phyloP scores from a whole-genome alignment of 2,888 invertebrate species.

The Uropetala carovei region DNA sequence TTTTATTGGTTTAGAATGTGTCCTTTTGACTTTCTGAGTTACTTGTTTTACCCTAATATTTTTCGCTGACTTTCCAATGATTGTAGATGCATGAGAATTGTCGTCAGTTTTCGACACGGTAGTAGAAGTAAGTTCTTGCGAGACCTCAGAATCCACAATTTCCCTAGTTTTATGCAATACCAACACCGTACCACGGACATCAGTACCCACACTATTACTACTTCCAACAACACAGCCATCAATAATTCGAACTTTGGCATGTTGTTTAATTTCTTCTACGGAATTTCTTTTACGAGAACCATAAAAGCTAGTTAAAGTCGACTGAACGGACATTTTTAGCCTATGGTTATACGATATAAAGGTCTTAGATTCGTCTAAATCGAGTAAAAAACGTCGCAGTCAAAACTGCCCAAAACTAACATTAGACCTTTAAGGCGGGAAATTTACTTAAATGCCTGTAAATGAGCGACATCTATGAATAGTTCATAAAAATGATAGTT shows the following conservation, averaged over 20 bases:
- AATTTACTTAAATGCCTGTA: too few species aligned
- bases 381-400: too few species aligned
- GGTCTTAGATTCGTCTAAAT: too few species aligned
- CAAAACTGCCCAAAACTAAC: too few species aligned
- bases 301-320: constrained; percentile 40
- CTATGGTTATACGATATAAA: too few species aligned
- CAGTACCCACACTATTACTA: not conserved
- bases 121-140: not conserved
- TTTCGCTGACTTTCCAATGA: not conserved
- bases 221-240: not conserved
- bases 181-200: not conserved
- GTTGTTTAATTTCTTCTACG: constrained; percentile 19
- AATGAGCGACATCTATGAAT: too few species aligned
- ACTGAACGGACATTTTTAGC: constrained; percentile 34
- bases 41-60: not conserved
- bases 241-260: constrained; percentile 44
- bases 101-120: not conserved
- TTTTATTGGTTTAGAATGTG: not conserved
- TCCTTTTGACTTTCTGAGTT: not conserved
- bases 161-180: not conserved
- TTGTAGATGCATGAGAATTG: not conserved
- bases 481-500: too few species aligned
- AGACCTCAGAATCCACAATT: not conserved
- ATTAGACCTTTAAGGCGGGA: too few species aligned
- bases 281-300: constrained; percentile 32